Percentiles rank a stretch among this genome's conserved stretches.
Evolutionary conservation across 2,888 invertebrate species (phyloP).

Genomic region (Ophion costatus): DNA sequence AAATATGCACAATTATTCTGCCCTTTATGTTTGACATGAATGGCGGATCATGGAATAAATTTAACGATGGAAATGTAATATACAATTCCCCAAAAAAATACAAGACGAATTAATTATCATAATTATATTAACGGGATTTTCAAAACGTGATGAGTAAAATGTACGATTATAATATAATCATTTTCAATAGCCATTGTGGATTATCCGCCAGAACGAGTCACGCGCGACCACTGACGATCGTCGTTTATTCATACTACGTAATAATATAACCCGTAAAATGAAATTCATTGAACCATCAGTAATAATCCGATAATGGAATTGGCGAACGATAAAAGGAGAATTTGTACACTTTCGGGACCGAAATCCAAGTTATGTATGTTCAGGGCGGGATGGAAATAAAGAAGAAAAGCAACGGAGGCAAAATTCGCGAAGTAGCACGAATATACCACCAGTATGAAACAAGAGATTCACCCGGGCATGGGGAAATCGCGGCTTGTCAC

Average conservation of each 20-base stretch:
- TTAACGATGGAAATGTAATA: too few species aligned
- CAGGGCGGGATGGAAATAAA: neutral
- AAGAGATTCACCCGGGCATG: slow-evolving; percentile 20
- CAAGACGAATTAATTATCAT: neutral
- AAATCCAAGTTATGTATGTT: neutral
- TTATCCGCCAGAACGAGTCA: too few species aligned
- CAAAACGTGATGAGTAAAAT: too few species aligned
- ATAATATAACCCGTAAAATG: too few species aligned
- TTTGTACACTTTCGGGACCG: neutral
- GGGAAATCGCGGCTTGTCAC: slow-evolving; percentile 6
- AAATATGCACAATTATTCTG: too few species aligned
- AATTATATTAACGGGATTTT: too few species aligned
- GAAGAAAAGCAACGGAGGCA: neutral
- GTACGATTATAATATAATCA: too few species aligned
- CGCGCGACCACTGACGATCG: too few species aligned
- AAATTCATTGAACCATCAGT: neutral
- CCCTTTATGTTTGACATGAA: too few species aligned
- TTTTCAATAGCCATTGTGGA: too few species aligned
- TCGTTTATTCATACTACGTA: too few species aligned
- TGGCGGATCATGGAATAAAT: too few species aligned
- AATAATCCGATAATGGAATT: neutral
- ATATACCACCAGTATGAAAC: slow-evolving; percentile 1
- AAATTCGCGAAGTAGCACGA: slow-evolving; percentile 17
- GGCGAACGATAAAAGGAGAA: neutral
- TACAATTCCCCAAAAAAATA: neutral